A percentile compares a stretch with the other conserved stretches of the same genome.
Conservation (phyloP, 2,113 vertebrate species). For the Scomber colias region DNA sequence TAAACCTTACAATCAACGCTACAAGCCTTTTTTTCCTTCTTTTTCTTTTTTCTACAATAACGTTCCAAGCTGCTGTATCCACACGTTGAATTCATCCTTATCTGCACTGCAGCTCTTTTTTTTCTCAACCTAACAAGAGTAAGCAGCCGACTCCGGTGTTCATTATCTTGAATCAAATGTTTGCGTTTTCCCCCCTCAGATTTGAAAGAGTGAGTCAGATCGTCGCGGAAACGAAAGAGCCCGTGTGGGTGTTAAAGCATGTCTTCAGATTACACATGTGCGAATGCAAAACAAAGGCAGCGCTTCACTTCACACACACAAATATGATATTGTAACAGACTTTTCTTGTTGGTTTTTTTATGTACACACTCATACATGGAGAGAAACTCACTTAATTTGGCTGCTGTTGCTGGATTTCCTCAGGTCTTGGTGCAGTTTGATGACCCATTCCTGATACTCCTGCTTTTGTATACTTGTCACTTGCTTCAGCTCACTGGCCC, state of each 20-base stretch:
- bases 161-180: conserved; percentile 27
- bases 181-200: not conserved
- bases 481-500: conserved; percentile 95
- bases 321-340: not conserved
- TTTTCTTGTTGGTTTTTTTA: not conserved
- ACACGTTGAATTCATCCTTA: conserved; percentile 10
- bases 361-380: not conserved
- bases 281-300: conserved; percentile 1
- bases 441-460: conserved; percentile 98
- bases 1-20: not conserved
- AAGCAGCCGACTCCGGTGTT: conserved; percentile 37
- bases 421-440: conserved; percentile 96
- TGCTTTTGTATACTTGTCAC: conserved; percentile 96
- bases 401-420: conserved; percentile 97
- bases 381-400: conserved; percentile 87
- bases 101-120: conserved; percentile 11
- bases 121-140: not conserved
- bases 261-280: not conserved
- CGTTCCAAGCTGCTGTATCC: not conserved
- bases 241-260: not conserved
- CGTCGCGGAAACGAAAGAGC: not conserved
- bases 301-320: not conserved
- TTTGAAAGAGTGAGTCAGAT: not conserved
- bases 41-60: not conserved
- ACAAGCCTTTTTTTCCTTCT: too few relatives aligned